These are phyloP conservation scores for Pantherophis alleghaniensis DNA, from an alignment of 2,797 vertebrate species.

Conservation along the genomic window DNA sequence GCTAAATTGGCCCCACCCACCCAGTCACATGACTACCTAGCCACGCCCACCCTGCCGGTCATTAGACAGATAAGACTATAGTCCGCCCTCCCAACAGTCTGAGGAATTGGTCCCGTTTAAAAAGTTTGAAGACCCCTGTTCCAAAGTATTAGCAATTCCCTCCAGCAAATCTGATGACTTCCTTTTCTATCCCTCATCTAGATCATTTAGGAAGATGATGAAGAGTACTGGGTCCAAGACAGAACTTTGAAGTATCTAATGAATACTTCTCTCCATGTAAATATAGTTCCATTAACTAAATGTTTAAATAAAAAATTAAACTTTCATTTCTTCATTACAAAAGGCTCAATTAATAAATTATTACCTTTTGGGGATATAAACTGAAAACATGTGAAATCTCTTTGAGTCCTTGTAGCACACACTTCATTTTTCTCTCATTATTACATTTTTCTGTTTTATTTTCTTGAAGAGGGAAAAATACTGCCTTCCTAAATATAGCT, in stretches of 20 bases:
- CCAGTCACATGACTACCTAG: no score
- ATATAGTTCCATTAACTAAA: neutral
- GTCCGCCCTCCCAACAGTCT: no score
- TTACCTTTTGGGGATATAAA: neutral
- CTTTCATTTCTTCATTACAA: neutral
- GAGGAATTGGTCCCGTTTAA: no score
- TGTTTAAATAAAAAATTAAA: neutral
- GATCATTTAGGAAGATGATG: neutral
- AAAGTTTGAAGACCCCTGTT: no score
- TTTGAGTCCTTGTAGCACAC: neutral
- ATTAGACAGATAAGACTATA: no score
- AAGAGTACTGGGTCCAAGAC: neutral
- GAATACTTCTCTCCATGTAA: neutral
- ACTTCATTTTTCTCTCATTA: neutral
- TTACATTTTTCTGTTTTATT: neutral
- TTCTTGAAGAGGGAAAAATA: neutral
- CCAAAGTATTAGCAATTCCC: neutral
- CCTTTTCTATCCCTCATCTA: neutral
- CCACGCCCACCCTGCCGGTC: no score
- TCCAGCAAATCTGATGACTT: neutral
- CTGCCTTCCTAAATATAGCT: neutral
- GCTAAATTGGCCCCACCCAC: no score
- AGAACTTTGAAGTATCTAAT: neutral
- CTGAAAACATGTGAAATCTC: neutral
- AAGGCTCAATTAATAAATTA: neutral